Evolutionary conservation across 2,797 vertebrate genomes (phyloP), one percentile per base, ranked within the genome.

Genomic region (Cyclura pinguis): DNA sequence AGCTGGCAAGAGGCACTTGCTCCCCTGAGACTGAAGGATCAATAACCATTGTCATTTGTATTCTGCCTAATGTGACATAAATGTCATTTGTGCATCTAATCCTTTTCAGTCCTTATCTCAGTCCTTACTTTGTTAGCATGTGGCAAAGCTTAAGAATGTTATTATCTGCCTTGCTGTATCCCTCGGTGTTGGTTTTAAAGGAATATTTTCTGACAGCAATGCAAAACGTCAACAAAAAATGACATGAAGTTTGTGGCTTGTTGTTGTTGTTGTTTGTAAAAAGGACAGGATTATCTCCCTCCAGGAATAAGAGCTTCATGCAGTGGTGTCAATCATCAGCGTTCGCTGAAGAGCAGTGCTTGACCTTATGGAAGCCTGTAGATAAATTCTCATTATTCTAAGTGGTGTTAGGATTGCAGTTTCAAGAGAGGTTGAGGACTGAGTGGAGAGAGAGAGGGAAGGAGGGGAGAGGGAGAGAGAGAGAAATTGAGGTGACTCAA

Each of bases 121-220:
- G 73, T n/a, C 47, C 84, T 85, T 20, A n/a, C 64, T 42, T 88
- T 1, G 13, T 47, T 1, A 5, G 42, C 32, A 80, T 88, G 84
- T 87, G n/a, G 38, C 62, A 76, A 91, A 22, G 20, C 5, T 90
- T 91, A 83, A 7, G 69, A 67, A 69, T 7, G 18, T 42, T 0
- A 0, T 18, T 52, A 62, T 0, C 0, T 12, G 86, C 82, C 12
- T 12, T 32, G 42, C 69, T 59, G 14, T 47, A 29, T 2, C 80
- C 86, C 59, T 92, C 78, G 73, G 89, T 64, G 91, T 72, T 35
- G 42, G 7, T 55, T 52, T 64, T 47, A 35, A 80, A 81, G 74
- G n/a, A 59, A 86, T 12, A 74, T 22, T 57, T 64, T 62, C 67
- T 18, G 73, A 42, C 0, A 8, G 32, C 27, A 4, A 47, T 85